Evolutionary conservation across 2,113 vertebrate genomes (phyloP).

Genomic region (Miniopterus natalensis): DNA sequence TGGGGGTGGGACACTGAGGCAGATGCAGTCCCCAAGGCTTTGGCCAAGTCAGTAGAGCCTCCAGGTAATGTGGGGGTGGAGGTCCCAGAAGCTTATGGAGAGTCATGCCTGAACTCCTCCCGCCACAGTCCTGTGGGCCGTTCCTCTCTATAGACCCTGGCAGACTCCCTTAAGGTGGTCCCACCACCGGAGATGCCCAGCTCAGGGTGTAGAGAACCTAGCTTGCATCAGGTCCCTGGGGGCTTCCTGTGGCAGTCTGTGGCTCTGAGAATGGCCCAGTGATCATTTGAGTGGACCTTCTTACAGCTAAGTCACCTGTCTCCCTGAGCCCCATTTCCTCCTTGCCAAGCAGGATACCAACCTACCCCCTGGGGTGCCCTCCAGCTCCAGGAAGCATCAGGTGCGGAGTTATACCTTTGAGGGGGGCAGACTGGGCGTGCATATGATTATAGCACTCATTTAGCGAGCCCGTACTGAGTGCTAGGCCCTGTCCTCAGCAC

Average conservation of each 20-base stretch:
- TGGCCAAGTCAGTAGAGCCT: neutral
- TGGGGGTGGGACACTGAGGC: neutral
- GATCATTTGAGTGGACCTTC: neutral
- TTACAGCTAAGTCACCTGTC: too few relatives aligned
- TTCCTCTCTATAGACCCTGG: neutral
- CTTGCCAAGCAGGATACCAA: neutral
- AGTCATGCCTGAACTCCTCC: neutral
- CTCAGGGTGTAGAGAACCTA: neutral
- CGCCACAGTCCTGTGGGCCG: neutral
- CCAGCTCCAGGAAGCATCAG: rapidly evolving
- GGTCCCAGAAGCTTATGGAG: neutral
- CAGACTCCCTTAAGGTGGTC: neutral
- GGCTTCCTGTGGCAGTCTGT: neutral
- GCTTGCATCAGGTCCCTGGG: neutral
- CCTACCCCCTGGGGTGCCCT: neutral
- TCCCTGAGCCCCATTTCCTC: neutral
- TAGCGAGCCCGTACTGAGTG: rapidly evolving
- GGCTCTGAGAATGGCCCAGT: neutral
- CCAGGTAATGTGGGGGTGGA: neutral
- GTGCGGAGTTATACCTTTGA: rapidly evolving
- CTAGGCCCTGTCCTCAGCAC: neutral
- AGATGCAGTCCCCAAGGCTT: neutral
- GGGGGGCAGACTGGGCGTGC: neutral
- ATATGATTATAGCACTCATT: too few relatives aligned
- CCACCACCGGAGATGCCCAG: neutral